Conservation (phyloP, 2,888 invertebrate genomes). For the Apamea epomidion region DNA sequence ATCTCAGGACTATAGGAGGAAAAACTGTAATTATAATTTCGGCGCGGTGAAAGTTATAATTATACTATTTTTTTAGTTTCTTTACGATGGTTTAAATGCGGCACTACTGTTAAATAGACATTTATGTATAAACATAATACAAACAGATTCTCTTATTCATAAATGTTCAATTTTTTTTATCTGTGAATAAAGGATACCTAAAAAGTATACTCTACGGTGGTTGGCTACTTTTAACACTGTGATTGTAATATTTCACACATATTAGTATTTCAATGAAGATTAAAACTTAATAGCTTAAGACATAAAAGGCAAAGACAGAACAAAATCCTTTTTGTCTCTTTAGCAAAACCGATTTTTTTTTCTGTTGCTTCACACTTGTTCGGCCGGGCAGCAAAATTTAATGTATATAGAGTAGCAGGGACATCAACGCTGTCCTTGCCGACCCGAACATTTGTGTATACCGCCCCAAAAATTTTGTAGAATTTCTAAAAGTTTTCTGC, state of each 20-base stretch:
- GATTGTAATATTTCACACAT: neutral
- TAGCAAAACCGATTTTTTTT: neutral
- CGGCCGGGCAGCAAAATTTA: neutral
- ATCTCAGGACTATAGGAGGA: neutral
- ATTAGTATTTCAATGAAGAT: neutral
- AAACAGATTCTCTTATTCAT: neutral
- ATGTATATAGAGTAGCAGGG: neutral
- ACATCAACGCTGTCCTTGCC: no score
- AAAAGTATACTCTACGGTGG: neutral
- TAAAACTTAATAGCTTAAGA: neutral
- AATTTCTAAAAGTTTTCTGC: neutral
- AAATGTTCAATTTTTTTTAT: neutral
- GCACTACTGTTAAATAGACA: neutral
- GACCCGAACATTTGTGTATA: neutral
- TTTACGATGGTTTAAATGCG: neutral
- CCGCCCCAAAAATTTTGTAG: neutral
- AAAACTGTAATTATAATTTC: neutral
- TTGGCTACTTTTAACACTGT: neutral
- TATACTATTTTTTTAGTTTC: neutral
- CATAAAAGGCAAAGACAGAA: neutral
- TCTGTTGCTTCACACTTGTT: neutral
- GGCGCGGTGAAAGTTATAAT: neutral
- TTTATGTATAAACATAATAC: neutral
- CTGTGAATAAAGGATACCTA: conserved; percentile 1
- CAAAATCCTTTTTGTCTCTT: neutral